These are phyloP conservation scores for Adela reaumurella DNA, from an alignment of 2,888 invertebrate genomes.

Conservation along the genomic window DNA sequence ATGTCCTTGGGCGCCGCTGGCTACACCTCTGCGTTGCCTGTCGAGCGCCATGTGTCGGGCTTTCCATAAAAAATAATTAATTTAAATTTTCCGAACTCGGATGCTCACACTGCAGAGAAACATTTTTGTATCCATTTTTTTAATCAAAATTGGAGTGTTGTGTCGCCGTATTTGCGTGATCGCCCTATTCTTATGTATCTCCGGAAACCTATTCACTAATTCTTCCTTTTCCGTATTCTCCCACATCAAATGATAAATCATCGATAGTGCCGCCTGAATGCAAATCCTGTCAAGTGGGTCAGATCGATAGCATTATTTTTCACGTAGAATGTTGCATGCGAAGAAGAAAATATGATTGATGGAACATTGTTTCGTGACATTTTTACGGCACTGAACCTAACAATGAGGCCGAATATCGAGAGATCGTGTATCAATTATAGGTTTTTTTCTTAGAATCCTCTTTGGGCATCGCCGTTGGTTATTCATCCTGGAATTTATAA, in stretches of 20 bases:
- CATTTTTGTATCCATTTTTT: too few relatives aligned
- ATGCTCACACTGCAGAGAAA: too few relatives aligned
- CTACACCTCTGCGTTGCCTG: too few relatives aligned
- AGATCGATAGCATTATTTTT: constrained; percentile 40
- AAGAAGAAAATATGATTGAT: constrained; percentile 41
- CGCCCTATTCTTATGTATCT: neutral
- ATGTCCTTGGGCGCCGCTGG: too few relatives aligned
- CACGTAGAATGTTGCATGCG: constrained; percentile 33
- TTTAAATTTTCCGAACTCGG: neutral
- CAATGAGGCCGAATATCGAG: too few relatives aligned
- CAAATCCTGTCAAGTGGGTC: constrained; percentile 51
- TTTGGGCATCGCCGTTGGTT: too few relatives aligned
- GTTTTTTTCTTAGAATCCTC: too few relatives aligned
- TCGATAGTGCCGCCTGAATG: constrained; percentile 35
- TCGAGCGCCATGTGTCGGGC: too few relatives aligned
- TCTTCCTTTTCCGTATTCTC: constrained; percentile 24
- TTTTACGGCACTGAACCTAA: constrained; percentile 27
- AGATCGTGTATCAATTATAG: too few relatives aligned
- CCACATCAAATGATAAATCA: constrained; percentile 46
- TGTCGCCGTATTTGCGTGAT: neutral
- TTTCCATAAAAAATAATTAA: neutral
- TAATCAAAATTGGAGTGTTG: too few relatives aligned
- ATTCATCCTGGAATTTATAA: too few relatives aligned
- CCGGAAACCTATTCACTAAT: neutral
- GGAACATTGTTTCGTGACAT: constrained; percentile 38